Evolutionary conservation across 2,797 vertebrate genomes (phyloP).

Genomic region (Eulemur rubriventer): DNA sequence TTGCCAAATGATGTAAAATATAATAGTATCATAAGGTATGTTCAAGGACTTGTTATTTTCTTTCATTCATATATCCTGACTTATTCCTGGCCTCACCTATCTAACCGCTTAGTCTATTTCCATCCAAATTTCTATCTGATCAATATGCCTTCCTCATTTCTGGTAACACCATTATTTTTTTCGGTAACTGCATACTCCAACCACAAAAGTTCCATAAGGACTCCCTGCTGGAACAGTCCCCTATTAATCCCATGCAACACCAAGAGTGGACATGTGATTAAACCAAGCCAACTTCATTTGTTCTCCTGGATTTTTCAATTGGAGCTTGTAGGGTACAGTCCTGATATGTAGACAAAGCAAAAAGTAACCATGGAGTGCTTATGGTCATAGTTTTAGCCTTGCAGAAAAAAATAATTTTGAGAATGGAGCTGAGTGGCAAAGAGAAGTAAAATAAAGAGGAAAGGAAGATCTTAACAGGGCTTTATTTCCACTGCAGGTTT

Average conservation of each 20-base stretch:
- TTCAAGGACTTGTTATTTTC: neutral
- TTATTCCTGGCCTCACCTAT: neutral
- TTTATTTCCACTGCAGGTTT: neutral
- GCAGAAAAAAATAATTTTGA: neutral
- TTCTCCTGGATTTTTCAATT: neutral
- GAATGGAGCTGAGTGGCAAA: neutral
- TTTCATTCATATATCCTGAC: neutral
- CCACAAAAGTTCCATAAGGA: neutral
- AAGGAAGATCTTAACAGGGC: neutral
- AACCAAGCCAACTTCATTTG: neutral
- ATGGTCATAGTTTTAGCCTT: neutral
- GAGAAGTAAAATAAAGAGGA: neutral
- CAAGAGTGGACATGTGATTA: neutral
- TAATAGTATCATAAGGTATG: neutral
- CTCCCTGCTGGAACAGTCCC: neutral
- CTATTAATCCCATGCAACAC: neutral
- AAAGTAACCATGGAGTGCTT: neutral
- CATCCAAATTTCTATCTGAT: neutral
- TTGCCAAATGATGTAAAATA: neutral
- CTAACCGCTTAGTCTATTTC: neutral
- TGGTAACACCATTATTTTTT: neutral
- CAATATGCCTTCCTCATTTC: neutral
- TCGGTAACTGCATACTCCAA: neutral
- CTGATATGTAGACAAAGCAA: neutral
- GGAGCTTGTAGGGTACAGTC: no score